Evolutionary conservation across 2,113 vertebrate species (phyloP).

Genomic region (Ursus arctos): DNA sequence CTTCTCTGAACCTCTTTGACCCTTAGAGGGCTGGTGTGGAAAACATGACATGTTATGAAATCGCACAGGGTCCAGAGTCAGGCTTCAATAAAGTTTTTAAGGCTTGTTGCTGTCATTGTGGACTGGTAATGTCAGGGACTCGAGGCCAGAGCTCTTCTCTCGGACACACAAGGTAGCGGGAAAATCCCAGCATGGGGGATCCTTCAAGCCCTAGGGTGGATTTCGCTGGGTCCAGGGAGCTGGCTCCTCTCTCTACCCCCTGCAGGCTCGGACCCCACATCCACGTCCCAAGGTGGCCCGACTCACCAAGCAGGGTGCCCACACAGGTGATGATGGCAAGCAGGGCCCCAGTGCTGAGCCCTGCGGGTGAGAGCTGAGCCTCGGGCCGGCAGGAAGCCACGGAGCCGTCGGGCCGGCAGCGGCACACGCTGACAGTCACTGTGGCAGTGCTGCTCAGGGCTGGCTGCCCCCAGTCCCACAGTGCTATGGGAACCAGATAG

Average conservation of each 20-base stretch:
- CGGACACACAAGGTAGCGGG: neutral
- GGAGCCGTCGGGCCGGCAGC: conserved; percentile 91
- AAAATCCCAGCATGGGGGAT: neutral
- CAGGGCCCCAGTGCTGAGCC: conserved; percentile 94
- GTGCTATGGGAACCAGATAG: conserved; percentile 91
- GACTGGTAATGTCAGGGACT: neutral
- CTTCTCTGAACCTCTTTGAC: neutral
- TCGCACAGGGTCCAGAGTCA: neutral
- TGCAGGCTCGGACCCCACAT: neutral
- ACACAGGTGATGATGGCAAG: conserved; percentile 94
- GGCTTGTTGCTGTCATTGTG: neutral
- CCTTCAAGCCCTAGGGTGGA: neutral
- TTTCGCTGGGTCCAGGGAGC: neutral
- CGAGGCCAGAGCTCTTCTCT: neutral
- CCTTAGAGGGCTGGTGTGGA: neutral
- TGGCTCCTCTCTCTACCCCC: neutral
- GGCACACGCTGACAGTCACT: conserved; percentile 93
- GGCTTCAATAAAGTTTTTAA: neutral
- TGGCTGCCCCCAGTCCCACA: conserved; percentile 91
- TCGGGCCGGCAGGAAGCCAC: conserved; percentile 79
- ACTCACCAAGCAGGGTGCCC: conserved; percentile 93
- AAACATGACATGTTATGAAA: neutral
- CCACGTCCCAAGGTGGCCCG: neutral
- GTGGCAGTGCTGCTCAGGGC: conserved; percentile 93
- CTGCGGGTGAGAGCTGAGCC: conserved; percentile 89